Evolutionary conservation across 2,797 vertebrate genomes (phyloP), one percentile per base, ranked within the genome.

Genomic region (Centroberyx gerrardi): DNA sequence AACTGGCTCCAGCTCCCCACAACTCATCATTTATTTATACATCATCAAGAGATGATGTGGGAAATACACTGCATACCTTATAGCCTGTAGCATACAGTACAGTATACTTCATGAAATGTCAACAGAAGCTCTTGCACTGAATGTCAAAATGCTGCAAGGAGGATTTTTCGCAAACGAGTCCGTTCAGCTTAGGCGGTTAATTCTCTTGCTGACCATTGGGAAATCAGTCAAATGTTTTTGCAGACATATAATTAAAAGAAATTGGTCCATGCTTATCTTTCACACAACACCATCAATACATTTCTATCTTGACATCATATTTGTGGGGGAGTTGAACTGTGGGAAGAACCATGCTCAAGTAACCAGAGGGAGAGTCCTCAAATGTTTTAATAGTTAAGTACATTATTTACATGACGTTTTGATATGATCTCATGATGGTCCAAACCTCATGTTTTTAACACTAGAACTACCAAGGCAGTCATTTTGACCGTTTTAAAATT

Each of bases 1-100:
- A 71, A 53, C 61, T 58, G 44, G 38, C 51, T 40, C 42, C 40
- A 46, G 27, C 1, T 31, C 22, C 38, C 54, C 59, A 58, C 33
- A 76, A 44, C n/a, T 46, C 60, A 82, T 88, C 8, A 68, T 78
- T 85, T 77, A 85, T 86, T 85, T 40, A 68, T 18, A 48, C 7
- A 38, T 29, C 17, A 38, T 31, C 22, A 67, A 29, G 53, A 60
- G 33, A 67, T 10, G 28, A 67, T 28, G 33, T 12, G 5, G 31
- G 29, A 72, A 66, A 33, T 55, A 27, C 1, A 44, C 6, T 4
- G 3, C 5, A 5, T 8, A 40, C n/a, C 22, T 18, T 17, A 52
- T 10, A 46, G 40, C 51, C 52, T 36, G 44, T 17, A 49, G 29
- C 29, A 62, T 46, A 42, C 36, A 52, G 15, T 33, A 22, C 22